Evolutionary conservation across 2,888 invertebrate genomes (phyloP).

Genomic region (Dynastes tityus): DNA sequence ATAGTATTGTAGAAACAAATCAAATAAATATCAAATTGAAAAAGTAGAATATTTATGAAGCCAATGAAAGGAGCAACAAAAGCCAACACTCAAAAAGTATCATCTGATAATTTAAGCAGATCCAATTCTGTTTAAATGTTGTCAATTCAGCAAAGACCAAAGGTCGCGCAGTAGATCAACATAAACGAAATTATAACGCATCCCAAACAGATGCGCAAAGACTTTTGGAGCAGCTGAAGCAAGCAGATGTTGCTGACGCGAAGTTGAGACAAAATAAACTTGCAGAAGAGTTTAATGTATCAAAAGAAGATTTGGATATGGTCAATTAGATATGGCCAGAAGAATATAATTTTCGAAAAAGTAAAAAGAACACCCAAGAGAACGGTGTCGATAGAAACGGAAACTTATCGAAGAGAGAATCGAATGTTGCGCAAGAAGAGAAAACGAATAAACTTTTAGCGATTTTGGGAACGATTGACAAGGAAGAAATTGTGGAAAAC

Average conservation of each 20-base stretch:
- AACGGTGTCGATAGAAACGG: slow-evolving; percentile 55
- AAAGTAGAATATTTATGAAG: slow-evolving; percentile 40
- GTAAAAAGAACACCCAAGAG: slow-evolving; percentile 23
- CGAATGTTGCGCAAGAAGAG: slow-evolving; percentile 65
- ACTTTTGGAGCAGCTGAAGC: slow-evolving; percentile 71
- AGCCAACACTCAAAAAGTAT: slow-evolving; percentile 45
- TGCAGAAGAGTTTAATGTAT: slow-evolving; percentile 52
- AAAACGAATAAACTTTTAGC: slow-evolving; percentile 75
- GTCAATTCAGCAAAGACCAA: slow-evolving; percentile 62
- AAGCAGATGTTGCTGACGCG: slow-evolving; percentile 73
- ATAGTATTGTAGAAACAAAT: slow-evolving; percentile 55
- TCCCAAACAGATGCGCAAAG: slow-evolving; percentile 72
- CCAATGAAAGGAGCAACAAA: slow-evolving; percentile 16
- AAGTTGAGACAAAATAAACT: slow-evolving; percentile 63
- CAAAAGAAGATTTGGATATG: slow-evolving; percentile 63
- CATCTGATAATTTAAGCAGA: slow-evolving; percentile 49
- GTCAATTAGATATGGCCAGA: slow-evolving; percentile 65
- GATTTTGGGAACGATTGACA: slow-evolving; percentile 77
- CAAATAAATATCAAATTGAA: slow-evolving; percentile 51
- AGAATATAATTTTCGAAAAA: slow-evolving; percentile 61
- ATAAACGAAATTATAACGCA: slow-evolving; percentile 71
- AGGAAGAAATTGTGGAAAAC: slow-evolving; percentile 67
- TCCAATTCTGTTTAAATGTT: slow-evolving; percentile 62
- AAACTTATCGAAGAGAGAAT: slow-evolving; percentile 58
- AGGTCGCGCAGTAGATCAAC: slow-evolving; percentile 69